Percentiles rank a stretch among this genome's conserved stretches.
phyloP scores from a whole-genome alignment of 1,140 invertebrate genomes.

The Chlorops oryzae region DNA sequence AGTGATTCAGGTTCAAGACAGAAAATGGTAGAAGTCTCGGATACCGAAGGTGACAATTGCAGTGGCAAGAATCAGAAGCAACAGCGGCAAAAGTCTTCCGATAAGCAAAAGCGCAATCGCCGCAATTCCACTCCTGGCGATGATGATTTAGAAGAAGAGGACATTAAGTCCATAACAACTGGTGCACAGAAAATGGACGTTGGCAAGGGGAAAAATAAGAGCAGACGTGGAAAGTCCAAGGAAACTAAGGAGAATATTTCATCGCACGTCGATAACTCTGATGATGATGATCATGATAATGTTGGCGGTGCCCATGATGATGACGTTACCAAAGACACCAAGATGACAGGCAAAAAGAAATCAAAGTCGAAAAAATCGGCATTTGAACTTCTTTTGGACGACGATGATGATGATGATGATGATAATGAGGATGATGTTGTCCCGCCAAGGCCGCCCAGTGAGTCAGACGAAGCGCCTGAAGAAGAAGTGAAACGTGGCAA shows the following conservation, averaged over 20 bases:
- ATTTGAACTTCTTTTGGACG: constrained; percentile 57
- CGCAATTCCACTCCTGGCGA: constrained; percentile 20
- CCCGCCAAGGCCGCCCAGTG: constrained; percentile 45
- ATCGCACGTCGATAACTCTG: background rate
- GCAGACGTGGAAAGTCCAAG: too few relatives aligned
- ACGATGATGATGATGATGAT: constrained; percentile 51
- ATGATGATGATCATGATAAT: constrained; percentile 19
- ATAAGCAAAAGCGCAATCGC: constrained; percentile 28
- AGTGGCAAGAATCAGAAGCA: constrained; percentile 42
- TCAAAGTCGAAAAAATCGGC: constrained; percentile 55
- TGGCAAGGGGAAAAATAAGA: too few relatives aligned
- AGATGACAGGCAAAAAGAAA: constrained; percentile 48
- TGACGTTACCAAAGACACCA: constrained; percentile 15
- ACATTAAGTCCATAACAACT: constrained; percentile 20
- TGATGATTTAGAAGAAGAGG: constrained; percentile 23
- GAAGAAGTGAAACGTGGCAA: constrained; percentile 51
- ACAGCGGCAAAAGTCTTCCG: constrained; percentile 26
- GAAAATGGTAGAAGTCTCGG: constrained; percentile 23
- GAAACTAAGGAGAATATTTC: constrained; percentile 23
- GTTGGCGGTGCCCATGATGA: constrained; percentile 47
- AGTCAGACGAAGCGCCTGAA: constrained; percentile 46
- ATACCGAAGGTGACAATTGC: constrained; percentile 26
- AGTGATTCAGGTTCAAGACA: constrained; percentile 16
- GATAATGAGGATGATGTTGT: constrained; percentile 21
- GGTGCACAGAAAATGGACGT: constrained; percentile 37